Base-by-base conservation (phyloP, 2,797 vertebrate species). In the Siniperca undulata region DNA sequence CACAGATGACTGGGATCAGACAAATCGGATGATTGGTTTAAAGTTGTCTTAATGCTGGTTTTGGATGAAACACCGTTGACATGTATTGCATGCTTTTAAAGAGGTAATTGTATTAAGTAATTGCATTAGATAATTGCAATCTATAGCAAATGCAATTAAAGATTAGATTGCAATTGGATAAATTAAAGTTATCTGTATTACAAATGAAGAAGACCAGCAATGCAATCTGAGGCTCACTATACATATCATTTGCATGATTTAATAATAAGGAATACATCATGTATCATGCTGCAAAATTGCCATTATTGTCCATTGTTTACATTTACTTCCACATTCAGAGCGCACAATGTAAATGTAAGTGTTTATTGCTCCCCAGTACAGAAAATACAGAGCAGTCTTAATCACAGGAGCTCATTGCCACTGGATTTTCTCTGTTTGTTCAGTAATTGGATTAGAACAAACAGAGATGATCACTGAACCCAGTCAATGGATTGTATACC, bases 21-120 rank as follows among this genome's bases (percentile, higher is more conserved):
- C 92, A 89, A 91, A 94, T 91, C 85, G 69, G 90, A 93, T 92
- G 62, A 88, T 78, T 77, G 55, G 50, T 73, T 82, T 83, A 74
- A 83, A 70, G 50, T 81, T 71, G 53, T 56, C 36, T 74, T 84
- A 76, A 83, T 53, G 34, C 59, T 60, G 42, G 19, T 83, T 83
- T 79, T 71, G 59, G 38, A 38, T 75, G 17, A 76, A 77, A 81
- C 40, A 27, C 48, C 2, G 7, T 44, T 82, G 62, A 70, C 53
- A 27, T 52, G 53, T 27, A 22, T 64, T 76, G 61, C 65, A 70
- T 62, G 42, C 52, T 74, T 83, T 84, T 74, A 78, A 89, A 79
- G 62, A 78, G 68, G 34, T 78, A 74, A 87, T 78, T 85, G 40
- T 27, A 61, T 69, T 64, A 61, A 67, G 60, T 69, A 62, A 85